These are phyloP conservation scores for Anabas testudineus DNA, from an alignment of 2,797 vertebrate genomes.

Conservation along the genomic window DNA sequence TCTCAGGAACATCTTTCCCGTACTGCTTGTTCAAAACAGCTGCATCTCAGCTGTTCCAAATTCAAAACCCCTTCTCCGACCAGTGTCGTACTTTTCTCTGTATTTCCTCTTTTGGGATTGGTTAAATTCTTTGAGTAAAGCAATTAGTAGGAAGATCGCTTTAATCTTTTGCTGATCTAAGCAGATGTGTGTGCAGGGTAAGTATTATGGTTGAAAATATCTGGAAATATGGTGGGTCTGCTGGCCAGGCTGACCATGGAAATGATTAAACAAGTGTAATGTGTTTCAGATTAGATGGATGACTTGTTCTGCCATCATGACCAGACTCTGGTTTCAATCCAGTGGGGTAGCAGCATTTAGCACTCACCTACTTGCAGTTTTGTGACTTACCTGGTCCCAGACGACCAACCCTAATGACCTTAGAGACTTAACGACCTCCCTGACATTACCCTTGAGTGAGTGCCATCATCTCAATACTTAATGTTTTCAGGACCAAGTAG, in stretches of 20 bases:
- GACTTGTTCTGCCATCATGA: neutral
- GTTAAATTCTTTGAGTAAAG: conserved; percentile 11
- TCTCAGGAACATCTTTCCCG: conserved; percentile 41
- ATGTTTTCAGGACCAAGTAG: no score
- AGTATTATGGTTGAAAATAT: neutral
- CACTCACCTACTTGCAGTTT: neutral
- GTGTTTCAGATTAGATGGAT: conserved; percentile 20
- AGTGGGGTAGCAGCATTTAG: no score
- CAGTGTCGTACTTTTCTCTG: neutral
- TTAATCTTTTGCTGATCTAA: conserved; percentile 26
- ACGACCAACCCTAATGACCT: neutral
- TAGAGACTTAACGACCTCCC: no score
- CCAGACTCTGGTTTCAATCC: neutral
- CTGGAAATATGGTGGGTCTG: neutral
- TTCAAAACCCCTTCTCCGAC: neutral
- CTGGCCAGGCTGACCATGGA: conserved; percentile 1
- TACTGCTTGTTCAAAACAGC: conserved; percentile 45
- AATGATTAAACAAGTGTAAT: conserved; percentile 8
- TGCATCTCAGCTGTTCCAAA: conserved; percentile 27
- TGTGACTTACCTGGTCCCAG: neutral
- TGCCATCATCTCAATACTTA: no score
- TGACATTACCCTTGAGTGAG: neutral
- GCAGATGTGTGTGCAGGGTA: conserved; percentile 4
- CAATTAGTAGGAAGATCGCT: conserved; percentile 6
- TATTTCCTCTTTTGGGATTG: neutral